These are phyloP conservation scores for Cactoblastis cactorum DNA, from an alignment of 2,888 invertebrate species.

Conservation along the genomic window DNA sequence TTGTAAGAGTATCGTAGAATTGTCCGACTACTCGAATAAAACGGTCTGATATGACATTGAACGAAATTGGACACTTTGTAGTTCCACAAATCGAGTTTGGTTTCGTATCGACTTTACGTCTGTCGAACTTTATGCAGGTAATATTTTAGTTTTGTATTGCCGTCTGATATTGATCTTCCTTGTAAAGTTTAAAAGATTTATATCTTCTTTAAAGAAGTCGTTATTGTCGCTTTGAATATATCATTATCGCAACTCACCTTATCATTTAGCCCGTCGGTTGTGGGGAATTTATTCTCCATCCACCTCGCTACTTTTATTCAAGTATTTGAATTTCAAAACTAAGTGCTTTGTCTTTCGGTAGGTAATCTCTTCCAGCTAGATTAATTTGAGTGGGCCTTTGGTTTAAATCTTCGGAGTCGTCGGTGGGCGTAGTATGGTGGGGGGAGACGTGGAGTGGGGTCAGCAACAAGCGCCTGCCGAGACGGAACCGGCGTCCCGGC, in stretches of 20 bases:
- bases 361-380: conserved; percentile 9
- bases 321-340: conserved; percentile 5
- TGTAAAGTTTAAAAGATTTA: not conserved
- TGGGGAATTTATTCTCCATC: not conserved
- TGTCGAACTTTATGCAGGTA: conserved; percentile 50
- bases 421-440: conserved; percentile 22
- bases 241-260: not conserved
- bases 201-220: not conserved
- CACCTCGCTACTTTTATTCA: not conserved
- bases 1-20: conserved; percentile 18
- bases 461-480: conserved; percentile 52
- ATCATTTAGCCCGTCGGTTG: not conserved
- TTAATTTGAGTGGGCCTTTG: conserved; percentile 14
- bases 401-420: conserved; percentile 25
- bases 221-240: not conserved
- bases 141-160: conserved; percentile 42
- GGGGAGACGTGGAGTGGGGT: conserved; percentile 32
- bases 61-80: conserved; percentile 39
- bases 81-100: conserved; percentile 39
- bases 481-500: conserved; percentile 56
- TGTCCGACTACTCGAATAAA: conserved; percentile 34
- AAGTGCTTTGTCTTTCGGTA: not conserved
- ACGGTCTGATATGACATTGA: conserved; percentile 31
- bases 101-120: conserved; percentile 49
- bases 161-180: not conserved